Evolutionary conservation across 1,140 invertebrate species (phyloP), one percentile per base, ranked within the genome.

Genomic region (Drosophila paulistorum): DNA sequence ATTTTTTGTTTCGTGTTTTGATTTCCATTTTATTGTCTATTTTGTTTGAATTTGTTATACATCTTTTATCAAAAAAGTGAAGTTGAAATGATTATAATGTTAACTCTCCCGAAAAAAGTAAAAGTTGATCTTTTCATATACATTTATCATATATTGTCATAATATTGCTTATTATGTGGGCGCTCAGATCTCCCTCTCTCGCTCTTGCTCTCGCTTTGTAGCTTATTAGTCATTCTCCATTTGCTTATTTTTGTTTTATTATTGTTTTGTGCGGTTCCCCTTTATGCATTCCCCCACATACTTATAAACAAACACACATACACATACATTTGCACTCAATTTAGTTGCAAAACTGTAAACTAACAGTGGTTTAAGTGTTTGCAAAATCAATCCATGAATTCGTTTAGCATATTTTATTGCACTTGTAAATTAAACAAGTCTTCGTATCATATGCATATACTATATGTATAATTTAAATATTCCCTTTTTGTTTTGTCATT

Each of bases 51-150:
- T 72, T 62, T 81, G 74, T 76, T 54, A 69, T 59, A 66, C 64
- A 80, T 57, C 41, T 45, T 42, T 55, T 62, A 59, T 61, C 72
- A 71, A 71, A 73, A 23, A 73, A 67, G 83, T 79, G 55, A 59
- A 79, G 74, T 69, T 80, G 41, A 42, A 75, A 68, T 74, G 74
- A 80, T 89, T 77, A 78, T 81, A 66, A 65, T 70, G 26, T 39
- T 33, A 17, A 33, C 17, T 42, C 30, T 23, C 26, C 30, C 14
- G 26, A 74, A 59, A 79, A 84, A 86, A 86, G 84, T 86, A 86
- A 86, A 89, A 86, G 83, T 75, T 76, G 23, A 63, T 59, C 57
- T 68, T 74, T 48, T 65, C 57, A 73, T 35, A 65, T 65, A 30
- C 48, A 70, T 76, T 54, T 74, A 76, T 76, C 63, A 66, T 77